Conservation (phyloP, 2,797 vertebrate genomes). For the Leuciscus waleckii region DNA sequence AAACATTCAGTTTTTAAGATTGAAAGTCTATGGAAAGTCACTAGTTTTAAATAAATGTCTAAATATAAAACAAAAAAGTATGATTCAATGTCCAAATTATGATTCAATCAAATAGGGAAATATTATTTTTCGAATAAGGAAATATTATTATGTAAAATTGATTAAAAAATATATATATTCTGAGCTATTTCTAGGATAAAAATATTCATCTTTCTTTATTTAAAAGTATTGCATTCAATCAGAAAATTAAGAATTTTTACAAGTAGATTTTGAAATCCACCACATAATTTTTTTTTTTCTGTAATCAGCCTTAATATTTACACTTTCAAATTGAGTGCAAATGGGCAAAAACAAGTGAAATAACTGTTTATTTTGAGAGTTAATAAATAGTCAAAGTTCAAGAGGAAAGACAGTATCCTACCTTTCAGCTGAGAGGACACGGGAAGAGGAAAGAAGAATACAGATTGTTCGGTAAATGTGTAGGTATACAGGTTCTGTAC, state of each 20-base stretch:
- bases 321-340: background rate
- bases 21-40: background rate
- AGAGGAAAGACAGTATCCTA: conserved; percentile 75
- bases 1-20: background rate
- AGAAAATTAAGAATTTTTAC: background rate
- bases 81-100: background rate
- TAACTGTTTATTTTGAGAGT: conserved; percentile 18
- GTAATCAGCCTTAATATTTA: background rate
- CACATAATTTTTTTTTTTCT: background rate
- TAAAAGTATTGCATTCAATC: background rate
- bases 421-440: conserved; percentile 90
- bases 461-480: conserved; percentile 57
- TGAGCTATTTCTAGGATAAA: background rate
- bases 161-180: background rate
- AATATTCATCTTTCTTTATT: background rate
- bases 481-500: conserved; percentile 11
- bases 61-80: background rate
- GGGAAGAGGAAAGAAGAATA: conserved; percentile 78
- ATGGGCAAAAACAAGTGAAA: background rate
- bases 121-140: background rate
- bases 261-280: background rate
- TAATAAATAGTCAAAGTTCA: conserved; percentile 10
- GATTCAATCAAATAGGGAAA: too few relatives aligned
- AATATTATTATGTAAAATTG: background rate
- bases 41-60: background rate